Percentiles rank a stretch among this genome's conserved stretches.
Evolutionary conservation across 2,113 vertebrate species (phyloP).

Genomic region (Scomber japonicus): DNA sequence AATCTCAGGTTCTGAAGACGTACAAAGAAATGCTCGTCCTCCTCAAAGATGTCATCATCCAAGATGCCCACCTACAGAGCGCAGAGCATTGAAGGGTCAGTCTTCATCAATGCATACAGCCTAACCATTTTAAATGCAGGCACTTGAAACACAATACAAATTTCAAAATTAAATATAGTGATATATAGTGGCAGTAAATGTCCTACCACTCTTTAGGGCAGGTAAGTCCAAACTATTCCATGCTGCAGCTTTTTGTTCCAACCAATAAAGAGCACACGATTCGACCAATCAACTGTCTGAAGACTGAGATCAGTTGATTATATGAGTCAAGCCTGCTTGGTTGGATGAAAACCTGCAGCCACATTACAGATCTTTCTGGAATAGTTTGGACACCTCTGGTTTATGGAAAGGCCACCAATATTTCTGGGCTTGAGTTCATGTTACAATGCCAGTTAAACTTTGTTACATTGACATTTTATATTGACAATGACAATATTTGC

Average conservation of each 20-base stretch:
- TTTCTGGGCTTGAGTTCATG: too few species aligned
- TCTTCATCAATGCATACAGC: background rate
- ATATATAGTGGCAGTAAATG: background rate
- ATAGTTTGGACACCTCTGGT: too few species aligned
- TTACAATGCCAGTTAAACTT: background rate
- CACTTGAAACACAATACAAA: background rate
- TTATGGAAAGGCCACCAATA: too few species aligned
- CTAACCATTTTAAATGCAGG: background rate
- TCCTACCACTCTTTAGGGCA: too few species aligned
- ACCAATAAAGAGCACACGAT: too few species aligned
- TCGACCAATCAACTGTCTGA: too few species aligned
- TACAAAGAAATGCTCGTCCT: slow-evolving; percentile 97
- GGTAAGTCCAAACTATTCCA: too few species aligned
- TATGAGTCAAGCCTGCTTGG: too few species aligned
- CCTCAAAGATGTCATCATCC: slow-evolving; percentile 97
- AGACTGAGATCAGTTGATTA: too few species aligned
- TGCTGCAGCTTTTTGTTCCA: too few species aligned
- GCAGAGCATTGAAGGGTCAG: slow-evolving; percentile 8
- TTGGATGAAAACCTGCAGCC: too few species aligned
- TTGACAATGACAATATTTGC: background rate
- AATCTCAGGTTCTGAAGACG: slow-evolving; percentile 91
- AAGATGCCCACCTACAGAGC: slow-evolving; percentile 89
- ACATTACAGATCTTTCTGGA: too few species aligned
- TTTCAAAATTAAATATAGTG: background rate
- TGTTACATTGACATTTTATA: background rate